These are phyloP conservation scores for Amphilophus citrinellus DNA, from an alignment of 2,113 vertebrate species.

Conservation along the genomic window DNA sequence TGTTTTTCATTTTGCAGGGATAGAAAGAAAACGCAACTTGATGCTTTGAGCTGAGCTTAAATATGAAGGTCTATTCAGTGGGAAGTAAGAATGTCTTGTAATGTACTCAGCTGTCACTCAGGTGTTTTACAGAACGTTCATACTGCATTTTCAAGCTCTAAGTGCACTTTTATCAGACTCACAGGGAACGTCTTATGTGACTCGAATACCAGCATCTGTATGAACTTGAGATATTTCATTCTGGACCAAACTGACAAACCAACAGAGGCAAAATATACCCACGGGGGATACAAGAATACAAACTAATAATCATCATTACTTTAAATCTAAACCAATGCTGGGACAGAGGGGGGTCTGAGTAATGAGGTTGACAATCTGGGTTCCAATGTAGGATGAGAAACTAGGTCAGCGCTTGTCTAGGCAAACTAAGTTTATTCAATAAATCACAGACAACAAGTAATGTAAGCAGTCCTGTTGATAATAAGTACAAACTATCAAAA, in stretches of 20 bases:
- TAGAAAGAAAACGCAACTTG: too few species aligned
- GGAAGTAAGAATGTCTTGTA: background rate
- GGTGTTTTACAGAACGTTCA: background rate
- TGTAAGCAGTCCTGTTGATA: background rate
- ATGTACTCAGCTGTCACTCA: background rate
- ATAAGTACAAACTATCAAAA: background rate
- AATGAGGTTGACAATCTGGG: constrained; percentile 62
- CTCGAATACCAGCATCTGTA: background rate
- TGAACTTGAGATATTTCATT: constrained; percentile 14
- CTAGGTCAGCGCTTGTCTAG: constrained; percentile 51
- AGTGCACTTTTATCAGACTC: background rate
- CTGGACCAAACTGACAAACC: background rate
- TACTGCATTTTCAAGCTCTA: background rate
- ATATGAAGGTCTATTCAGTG: background rate
- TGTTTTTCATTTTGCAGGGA: too few species aligned
- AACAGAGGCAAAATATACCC: background rate
- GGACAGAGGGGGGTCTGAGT: constrained; percentile 21
- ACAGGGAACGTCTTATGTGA: background rate
- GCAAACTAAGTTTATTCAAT: constrained; percentile 23
- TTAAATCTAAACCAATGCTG: constrained; percentile 26
- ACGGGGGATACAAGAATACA: constrained; percentile 7
- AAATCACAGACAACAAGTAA: constrained; percentile 4
- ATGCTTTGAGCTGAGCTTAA: background rate
- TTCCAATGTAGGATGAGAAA: constrained; percentile 52
- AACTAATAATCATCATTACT: constrained; percentile 28